A percentile compares a stretch with the other conserved stretches of the same genome.
Conservation (phyloP, 2,113 vertebrate species). For the Oncorhynchus kisutch region DNA sequence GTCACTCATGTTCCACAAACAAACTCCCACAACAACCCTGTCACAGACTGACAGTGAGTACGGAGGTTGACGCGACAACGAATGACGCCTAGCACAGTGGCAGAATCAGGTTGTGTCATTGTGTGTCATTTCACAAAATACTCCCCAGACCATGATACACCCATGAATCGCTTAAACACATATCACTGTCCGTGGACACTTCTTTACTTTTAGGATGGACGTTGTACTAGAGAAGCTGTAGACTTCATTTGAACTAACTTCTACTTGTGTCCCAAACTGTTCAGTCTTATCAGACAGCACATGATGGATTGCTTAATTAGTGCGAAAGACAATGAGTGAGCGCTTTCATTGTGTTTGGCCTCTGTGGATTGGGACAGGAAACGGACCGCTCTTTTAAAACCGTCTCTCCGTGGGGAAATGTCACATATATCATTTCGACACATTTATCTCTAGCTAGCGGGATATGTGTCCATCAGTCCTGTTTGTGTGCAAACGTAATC, state of each 20-base stretch:
- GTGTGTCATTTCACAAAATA: constrained; percentile 38
- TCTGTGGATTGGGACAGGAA: constrained; percentile 63
- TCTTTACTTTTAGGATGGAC: constrained; percentile 53
- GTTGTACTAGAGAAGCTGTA: constrained; percentile 29
- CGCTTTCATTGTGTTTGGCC: constrained; percentile 73
- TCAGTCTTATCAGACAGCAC: constrained; percentile 59
- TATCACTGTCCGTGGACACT: neutral
- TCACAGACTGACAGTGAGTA: constrained; percentile 32
- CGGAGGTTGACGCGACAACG: constrained; percentile 25
- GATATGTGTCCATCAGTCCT: neutral
- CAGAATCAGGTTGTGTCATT: constrained; percentile 42
- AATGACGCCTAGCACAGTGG: constrained; percentile 9
- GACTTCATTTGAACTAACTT: constrained; percentile 7
- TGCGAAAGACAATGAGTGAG: constrained; percentile 75
- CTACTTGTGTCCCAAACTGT: constrained; percentile 46
- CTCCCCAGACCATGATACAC: neutral
- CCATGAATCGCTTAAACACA: neutral
- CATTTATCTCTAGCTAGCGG: constrained; percentile 33
- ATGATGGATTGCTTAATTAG: constrained; percentile 79
- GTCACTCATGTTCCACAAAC: constrained; percentile 23
- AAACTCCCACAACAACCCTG: neutral
- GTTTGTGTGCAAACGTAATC: neutral
- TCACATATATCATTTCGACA: constrained; percentile 59
- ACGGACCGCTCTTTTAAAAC: constrained; percentile 65
- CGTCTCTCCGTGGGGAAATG: constrained; percentile 66